These are phyloP conservation scores for Psittacula cyanocephala DNA, from an alignment of 2,113 vertebrate genomes.

Conservation along the genomic window DNA sequence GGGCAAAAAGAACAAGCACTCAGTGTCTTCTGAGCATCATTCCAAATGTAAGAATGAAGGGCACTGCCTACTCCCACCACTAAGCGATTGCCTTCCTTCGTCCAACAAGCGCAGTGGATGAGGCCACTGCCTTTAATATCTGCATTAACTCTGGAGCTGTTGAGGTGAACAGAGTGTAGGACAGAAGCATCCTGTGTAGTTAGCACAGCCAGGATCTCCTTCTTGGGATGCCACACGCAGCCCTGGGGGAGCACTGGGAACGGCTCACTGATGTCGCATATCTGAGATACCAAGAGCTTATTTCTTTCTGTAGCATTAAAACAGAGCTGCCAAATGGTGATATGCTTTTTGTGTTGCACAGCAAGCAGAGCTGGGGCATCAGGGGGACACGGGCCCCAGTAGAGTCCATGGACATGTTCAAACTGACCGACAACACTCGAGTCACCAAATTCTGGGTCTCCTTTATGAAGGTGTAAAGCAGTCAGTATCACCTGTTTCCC, in stretches of 20 bases:
- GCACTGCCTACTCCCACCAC: slow-evolving; percentile 88
- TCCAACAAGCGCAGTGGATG: slow-evolving; percentile 94
- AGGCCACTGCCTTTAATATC: slow-evolving; percentile 80
- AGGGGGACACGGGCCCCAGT: slow-evolving; percentile 81
- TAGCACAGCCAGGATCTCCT: slow-evolving; percentile 83
- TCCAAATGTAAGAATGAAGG: slow-evolving; percentile 92
- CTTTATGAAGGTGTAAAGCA: slow-evolving; percentile 68
- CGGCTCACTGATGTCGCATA: slow-evolving; percentile 86
- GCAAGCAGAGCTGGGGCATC: slow-evolving; percentile 84
- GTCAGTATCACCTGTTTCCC: slow-evolving; percentile 90
- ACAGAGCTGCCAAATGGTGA: slow-evolving; percentile 89
- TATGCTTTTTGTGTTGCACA: slow-evolving; percentile 90
- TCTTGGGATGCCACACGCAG: slow-evolving; percentile 89
- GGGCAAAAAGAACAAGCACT: slow-evolving; percentile 84
- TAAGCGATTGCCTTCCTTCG: slow-evolving; percentile 86
- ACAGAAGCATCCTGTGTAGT: slow-evolving; percentile 85
- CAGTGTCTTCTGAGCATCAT: slow-evolving; percentile 85
- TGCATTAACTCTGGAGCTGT: slow-evolving; percentile 80
- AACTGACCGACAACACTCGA: slow-evolving; percentile 89
- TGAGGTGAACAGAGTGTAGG: slow-evolving; percentile 81
- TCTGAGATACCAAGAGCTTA: slow-evolving; percentile 88
- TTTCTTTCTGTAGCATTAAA: slow-evolving; percentile 81
- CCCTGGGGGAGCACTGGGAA: slow-evolving; percentile 87
- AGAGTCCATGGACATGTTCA: slow-evolving; percentile 88
- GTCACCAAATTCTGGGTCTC: slow-evolving; percentile 83